Conservation (phyloP, 2,888 invertebrate genomes). For the Drosophila quinaria region DNA sequence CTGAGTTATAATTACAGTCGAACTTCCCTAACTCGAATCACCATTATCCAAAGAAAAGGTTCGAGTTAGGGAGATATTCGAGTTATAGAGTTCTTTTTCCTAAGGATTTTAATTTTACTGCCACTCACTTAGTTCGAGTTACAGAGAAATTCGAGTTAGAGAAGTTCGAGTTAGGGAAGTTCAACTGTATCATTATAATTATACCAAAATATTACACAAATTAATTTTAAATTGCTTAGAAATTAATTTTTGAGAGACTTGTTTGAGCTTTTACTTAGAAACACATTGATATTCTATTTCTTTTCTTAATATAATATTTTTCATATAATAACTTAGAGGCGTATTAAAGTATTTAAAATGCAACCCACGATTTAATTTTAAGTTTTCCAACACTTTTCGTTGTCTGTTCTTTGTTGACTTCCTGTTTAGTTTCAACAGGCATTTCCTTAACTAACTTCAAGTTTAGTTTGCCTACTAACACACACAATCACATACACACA, state of each 20-base stretch:
- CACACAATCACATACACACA: slow-evolving; percentile 9
- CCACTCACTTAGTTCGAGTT: too few relatives aligned
- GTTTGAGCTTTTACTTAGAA: too few relatives aligned
- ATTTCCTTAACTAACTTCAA: slow-evolving; percentile 15
- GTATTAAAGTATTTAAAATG: background rate
- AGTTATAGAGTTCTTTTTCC: too few relatives aligned
- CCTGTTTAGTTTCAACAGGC: slow-evolving; percentile 16
- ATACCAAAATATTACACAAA: background rate
- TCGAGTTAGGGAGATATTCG: too few relatives aligned
- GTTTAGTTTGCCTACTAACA: slow-evolving; percentile 35
- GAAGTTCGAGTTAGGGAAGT: too few relatives aligned
- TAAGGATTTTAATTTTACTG: too few relatives aligned
- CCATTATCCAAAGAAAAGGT: too few relatives aligned
- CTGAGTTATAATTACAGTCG: background rate
- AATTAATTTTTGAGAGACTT: background rate
- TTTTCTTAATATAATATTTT: background rate
- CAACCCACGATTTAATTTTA: background rate
- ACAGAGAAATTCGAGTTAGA: too few relatives aligned
- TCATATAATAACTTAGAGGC: background rate
- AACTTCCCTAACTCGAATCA: too few relatives aligned
- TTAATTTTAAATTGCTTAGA: background rate
- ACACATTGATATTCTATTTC: background rate
- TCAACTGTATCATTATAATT: background rate
- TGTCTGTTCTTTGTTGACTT: slow-evolving; percentile 7
- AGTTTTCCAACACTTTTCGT: slow-evolving; percentile 6